Base-by-base conservation (phyloP, 2,888 invertebrate genomes). In the Nephrotoma appendiculata region DNA sequence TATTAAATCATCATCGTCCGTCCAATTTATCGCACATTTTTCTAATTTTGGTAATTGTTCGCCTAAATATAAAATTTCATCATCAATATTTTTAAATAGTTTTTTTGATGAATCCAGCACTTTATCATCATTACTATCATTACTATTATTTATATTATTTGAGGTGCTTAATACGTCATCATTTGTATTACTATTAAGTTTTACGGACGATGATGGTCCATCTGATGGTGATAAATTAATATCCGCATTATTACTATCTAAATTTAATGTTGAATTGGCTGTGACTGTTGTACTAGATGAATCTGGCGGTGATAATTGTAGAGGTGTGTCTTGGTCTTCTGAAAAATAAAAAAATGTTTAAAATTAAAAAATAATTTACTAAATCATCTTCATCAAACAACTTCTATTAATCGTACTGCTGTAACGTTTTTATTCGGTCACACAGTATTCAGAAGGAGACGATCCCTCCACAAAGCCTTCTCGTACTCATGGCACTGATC, bases 241-340 rank as follows among this genome's bases (percentile, higher is more conserved):
- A 15, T 57, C 15, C 52, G 15, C 41, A 6, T 12, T 41, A 41
- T 11, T 83, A 83, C 41, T n/a, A 41, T 41, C 83, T 41, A 83
- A 11, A 83, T 83, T 41, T 41, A 83, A 41, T 83, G 43, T 85
- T 85, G 85, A 85, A 43, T 41, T 85, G 11, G 43, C 5, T 43
- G 43, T 41, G 43, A n/a, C 42, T n/a, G 85, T 42, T 85, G 91
- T 91, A 87, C 90, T 90, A 19, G 90, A 90, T 9, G 91, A 91
- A 9, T 88, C 87, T 44, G 87, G 83, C 31, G 83, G 43, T 44
- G 83, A 83, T 45, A 11, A 41, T 83, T 31, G 86, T 42, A 41
- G 41, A 41, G 41, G 83, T 19, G 43, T 19, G 31, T 71, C 31
- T 5, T 42, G 86, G 87, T 5, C 88, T 57, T 57, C 52, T 57